Percentiles rank a stretch among this genome's conserved stretches.
These are phyloP conservation scores for Zoanthus sociatus DNA, from an alignment of 92 coral and sea anemone genomes.

Conservation along the genomic window DNA sequence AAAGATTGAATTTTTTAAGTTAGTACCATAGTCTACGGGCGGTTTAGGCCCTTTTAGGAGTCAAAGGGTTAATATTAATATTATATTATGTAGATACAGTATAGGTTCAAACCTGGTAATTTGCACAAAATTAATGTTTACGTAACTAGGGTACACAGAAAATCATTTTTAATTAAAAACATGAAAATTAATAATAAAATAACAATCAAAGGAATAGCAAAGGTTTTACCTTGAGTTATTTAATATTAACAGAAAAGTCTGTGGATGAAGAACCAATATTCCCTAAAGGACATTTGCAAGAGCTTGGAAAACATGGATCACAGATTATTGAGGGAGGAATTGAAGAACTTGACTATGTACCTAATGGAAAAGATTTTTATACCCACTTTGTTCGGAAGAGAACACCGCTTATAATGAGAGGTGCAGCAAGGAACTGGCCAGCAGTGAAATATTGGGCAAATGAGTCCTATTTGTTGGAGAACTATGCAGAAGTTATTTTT, in stretches of 20 bases:
- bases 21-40: too few relatives aligned
- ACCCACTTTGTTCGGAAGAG: constrained; percentile 83
- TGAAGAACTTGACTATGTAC: constrained; percentile 86
- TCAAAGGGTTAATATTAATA: too few relatives aligned
- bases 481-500: constrained; percentile 84
- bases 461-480: constrained; percentile 81
- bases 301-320: constrained; percentile 92
- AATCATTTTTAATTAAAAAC: too few relatives aligned
- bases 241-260: constrained; percentile 1
- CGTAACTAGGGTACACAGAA: too few relatives aligned
- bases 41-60: too few relatives aligned
- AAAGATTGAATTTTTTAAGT: too few relatives aligned
- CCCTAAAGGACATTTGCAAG: constrained; percentile 79
- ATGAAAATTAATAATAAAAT: too few relatives aligned
- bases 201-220: too few relatives aligned
- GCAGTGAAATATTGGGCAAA: constrained; percentile 87
- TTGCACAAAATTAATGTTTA: too few relatives aligned
- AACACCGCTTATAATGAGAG: constrained; percentile 82
- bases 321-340: constrained; percentile 62
- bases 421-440: constrained; percentile 86
- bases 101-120: too few relatives aligned
- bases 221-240: not conserved
- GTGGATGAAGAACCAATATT: constrained; percentile 23
- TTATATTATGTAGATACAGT: too few relatives aligned
- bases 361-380: constrained; percentile 92